phyloP scores from a whole-genome alignment of 2,888 invertebrate species.

The Machimus atricapillus region DNA sequence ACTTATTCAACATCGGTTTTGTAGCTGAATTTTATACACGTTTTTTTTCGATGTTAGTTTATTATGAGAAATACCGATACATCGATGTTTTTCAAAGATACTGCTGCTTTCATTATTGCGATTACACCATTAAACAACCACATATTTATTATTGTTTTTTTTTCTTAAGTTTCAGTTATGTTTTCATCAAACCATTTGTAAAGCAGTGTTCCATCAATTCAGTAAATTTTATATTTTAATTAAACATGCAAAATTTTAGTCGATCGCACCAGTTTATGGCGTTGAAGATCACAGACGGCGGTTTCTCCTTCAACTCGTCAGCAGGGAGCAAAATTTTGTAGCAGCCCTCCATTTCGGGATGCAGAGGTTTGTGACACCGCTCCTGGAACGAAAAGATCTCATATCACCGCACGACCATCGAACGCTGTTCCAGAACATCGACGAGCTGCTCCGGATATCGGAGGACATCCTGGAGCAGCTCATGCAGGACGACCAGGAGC shows the following conservation, averaged over 20 bases:
- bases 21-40: too few relatives aligned
- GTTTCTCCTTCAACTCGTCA: slow-evolving; percentile 76
- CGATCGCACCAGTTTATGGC: slow-evolving; percentile 57
- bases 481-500: slow-evolving; percentile 76
- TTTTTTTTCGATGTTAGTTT: too few relatives aligned
- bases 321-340: slow-evolving; percentile 81
- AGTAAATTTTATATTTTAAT: not conserved
- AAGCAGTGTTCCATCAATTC: not conserved
- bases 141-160: not conserved
- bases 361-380: slow-evolving; percentile 77
- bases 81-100: too few relatives aligned
- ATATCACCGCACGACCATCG: slow-evolving; percentile 79
- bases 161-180: not conserved
- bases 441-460: slow-evolving; percentile 77
- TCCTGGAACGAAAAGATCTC: slow-evolving; percentile 78
- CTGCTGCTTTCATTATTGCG: too few relatives aligned
- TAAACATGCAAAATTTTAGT: slow-evolving; percentile 54
- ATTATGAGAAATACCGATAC: too few relatives aligned
- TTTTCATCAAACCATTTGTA: not conserved
- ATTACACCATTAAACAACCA: too few relatives aligned
- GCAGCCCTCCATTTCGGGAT: slow-evolving; percentile 80
- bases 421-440: slow-evolving; percentile 83
- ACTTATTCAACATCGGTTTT: too few relatives aligned
- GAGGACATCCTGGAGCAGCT: slow-evolving; percentile 82
- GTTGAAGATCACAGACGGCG: slow-evolving; percentile 70